phyloP scores from a whole-genome alignment of 1,140 invertebrate genomes.

The Hypothenemus hampei region DNA sequence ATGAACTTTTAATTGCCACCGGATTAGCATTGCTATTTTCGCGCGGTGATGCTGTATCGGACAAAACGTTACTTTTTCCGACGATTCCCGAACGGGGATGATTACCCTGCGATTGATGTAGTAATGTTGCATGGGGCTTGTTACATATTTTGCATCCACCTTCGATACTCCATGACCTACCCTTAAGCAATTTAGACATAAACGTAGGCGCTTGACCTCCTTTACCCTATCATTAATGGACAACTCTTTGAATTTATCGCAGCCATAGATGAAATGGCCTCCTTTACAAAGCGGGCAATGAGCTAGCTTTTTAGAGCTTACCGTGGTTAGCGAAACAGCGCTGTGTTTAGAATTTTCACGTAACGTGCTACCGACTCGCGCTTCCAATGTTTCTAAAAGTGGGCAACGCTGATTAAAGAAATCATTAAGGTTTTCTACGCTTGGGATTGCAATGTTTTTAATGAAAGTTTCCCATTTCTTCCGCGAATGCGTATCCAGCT shows the following conservation, averaged over 20 bases:
- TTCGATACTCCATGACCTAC: not conserved
- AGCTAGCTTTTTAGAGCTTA: not conserved
- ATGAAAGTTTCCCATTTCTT: not conserved
- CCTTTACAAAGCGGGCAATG: not conserved
- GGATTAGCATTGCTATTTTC: no score
- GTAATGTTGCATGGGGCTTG: not conserved
- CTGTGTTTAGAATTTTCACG: not conserved
- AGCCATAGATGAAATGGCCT: not conserved
- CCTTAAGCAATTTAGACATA: not conserved
- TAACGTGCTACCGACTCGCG: not conserved
- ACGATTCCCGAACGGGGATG: no score
- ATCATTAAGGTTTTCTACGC: not conserved
- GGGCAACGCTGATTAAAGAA: not conserved
- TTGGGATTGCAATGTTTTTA: not conserved
- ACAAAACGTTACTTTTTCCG: no score
- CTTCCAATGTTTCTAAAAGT: not conserved
- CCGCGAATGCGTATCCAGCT: not conserved
- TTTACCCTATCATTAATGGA: not conserved
- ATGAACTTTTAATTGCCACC: no score
- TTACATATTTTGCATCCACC: not conserved
- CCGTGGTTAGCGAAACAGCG: not conserved
- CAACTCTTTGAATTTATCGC: not conserved
- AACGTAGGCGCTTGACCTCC: not conserved
- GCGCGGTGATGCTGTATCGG: no score
- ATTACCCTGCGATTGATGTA: no score